A percentile compares a stretch with the other conserved stretches of the same genome.
phyloP scores from a whole-genome alignment of 1,140 invertebrate species.

The Nymphalis io region DNA sequence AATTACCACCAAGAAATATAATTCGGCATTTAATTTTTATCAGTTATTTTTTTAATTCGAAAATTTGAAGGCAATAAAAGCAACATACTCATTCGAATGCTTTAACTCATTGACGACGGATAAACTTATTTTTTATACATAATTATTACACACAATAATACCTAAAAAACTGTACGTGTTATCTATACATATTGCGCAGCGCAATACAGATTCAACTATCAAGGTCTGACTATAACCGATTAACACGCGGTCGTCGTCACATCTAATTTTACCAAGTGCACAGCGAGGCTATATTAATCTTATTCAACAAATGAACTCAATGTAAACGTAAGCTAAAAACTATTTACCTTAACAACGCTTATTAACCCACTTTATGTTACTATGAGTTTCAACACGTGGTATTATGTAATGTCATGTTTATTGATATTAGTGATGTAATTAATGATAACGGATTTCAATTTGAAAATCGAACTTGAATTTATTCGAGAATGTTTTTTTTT shows the following conservation, averaged over 20 bases:
- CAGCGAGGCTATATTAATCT: constrained; percentile 21
- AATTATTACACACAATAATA: too few species aligned
- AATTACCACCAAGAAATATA: too few species aligned
- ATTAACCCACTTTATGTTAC: constrained; percentile 36
- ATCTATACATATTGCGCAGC: neutral
- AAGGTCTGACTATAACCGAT: constrained; percentile 4
- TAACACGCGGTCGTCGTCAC: constrained; percentile 46
- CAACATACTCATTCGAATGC: too few species aligned
- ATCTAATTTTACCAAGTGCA: constrained; percentile 47
- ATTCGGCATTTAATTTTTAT: too few species aligned
- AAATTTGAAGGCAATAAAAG: too few species aligned
- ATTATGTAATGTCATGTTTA: constrained; percentile 39
- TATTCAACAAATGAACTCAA: constrained; percentile 19
- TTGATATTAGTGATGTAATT: constrained; percentile 21
- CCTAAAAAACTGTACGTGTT: too few species aligned
- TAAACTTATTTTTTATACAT: too few species aligned
- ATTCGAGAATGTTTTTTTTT: neutral
- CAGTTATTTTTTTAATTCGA: too few species aligned
- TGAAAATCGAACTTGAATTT: neutral
- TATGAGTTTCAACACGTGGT: constrained; percentile 20
- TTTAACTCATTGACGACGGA: too few species aligned
- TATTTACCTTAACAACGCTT: constrained; percentile 37
- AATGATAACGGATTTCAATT: constrained; percentile 2
- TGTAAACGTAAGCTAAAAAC: constrained; percentile 35
- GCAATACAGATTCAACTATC: constrained; percentile 1